phyloP scores from a whole-genome alignment of 2,888 invertebrate genomes.

The Drosophila parthenogenetica region DNA sequence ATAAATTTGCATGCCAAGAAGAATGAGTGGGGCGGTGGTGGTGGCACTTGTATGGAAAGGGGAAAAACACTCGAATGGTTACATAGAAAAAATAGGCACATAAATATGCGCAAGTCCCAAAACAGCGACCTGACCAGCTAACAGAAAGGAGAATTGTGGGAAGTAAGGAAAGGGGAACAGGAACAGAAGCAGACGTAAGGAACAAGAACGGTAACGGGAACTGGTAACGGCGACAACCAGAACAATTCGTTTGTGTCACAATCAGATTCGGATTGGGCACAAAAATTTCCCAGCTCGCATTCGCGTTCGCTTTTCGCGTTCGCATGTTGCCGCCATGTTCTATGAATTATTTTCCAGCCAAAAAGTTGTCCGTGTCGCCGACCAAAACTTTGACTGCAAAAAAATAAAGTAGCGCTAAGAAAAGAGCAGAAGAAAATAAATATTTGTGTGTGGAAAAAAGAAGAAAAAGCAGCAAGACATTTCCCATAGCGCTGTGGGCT shows the following conservation, averaged over 20 bases:
- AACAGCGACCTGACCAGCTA: slow-evolving; percentile 34
- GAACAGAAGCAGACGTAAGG: background rate
- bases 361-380: slow-evolving; percentile 61
- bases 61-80: slow-evolving; percentile 24
- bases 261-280: slow-evolving; percentile 82
- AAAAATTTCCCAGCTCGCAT: slow-evolving; percentile 71
- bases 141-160: slow-evolving; percentile 4
- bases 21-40: slow-evolving; percentile 5
- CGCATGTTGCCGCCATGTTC: slow-evolving; percentile 78
- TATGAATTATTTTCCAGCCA: slow-evolving; percentile 80
- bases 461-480: slow-evolving; percentile 55
- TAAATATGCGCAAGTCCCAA: slow-evolving; percentile 65
- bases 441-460: slow-evolving; percentile 16
- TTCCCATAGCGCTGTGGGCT: slow-evolving; percentile 36
- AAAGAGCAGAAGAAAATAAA: slow-evolving; percentile 5
- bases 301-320: slow-evolving; percentile 62
- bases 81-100: slow-evolving; percentile 70
- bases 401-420: slow-evolving; percentile 21
- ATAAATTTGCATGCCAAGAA: slow-evolving; percentile 82
- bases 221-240: slow-evolving; percentile 57
- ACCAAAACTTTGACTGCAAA: slow-evolving; percentile 58
- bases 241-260: slow-evolving; percentile 84
- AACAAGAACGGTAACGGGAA: slow-evolving; percentile 9
- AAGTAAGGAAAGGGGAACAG: background rate
- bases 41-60: background rate